Base-by-base conservation (phyloP, 2,113 vertebrate species). In the Plectropomus leopardus region DNA sequence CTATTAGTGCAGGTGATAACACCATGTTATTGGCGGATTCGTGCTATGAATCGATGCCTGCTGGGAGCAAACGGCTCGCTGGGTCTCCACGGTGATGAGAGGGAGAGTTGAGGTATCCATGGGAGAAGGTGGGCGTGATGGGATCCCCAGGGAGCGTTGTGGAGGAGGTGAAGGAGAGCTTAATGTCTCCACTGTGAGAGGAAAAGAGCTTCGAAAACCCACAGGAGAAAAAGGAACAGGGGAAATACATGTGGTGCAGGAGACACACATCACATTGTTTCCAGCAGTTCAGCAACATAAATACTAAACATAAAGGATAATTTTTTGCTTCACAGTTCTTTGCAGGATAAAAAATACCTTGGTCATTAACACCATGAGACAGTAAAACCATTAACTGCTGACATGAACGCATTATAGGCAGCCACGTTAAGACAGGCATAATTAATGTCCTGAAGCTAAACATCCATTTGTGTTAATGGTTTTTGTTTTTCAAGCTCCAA, bases 81-180 rank as follows among this genome's bases (percentile, higher is more conserved):
- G 86, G 73, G 89, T 91, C 86, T 91, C 87, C 84, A 88, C 83
- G 72, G 90, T 87, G 89, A 93, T 88, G 86, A 83, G 80, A 79
- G 75, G 42, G 83, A 86, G 82, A 84, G 83, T 44, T 50, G 69
- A 80, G 45, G 84, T 90, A 83, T 89, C 89, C 88, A 88, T 76
- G 86, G 84, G 87, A 86, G 85, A 89, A 59, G 4, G 92, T 89
- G 77, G 86, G 89, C 36, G 82, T 79, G 86, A 87, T 83, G 74
- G 83, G 77, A 66, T 91, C 88, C 86, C 84, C 24, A 3, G 86
- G 86, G 86, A 88, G 77, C 6, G 1, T 9, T 85, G 88, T 85
- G 86, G 84, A 86, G 92, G 87, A 84, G 76, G 76, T 81, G 61
- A 80, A 83, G 70, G 70, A 79, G 77, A 86, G 69, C 70, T 72